Evolutionary conservation across 2,797 vertebrate species (phyloP), one percentile per base, ranked within the genome.

Genomic region (Pteropus rufus): DNA sequence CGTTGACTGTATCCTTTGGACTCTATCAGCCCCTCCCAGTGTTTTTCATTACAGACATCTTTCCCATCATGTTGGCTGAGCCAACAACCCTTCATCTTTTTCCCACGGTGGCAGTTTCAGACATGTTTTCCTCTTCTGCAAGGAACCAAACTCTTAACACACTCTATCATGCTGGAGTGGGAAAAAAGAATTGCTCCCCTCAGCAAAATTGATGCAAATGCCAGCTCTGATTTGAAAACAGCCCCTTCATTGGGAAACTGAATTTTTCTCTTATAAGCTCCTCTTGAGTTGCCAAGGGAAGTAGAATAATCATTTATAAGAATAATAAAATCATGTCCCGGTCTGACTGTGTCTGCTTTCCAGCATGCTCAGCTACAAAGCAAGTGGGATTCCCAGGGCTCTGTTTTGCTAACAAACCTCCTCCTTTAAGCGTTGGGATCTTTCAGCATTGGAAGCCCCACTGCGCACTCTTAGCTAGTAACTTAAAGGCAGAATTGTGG

Each of bases 231-330:
- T 95, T 97, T 96, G 75, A 84, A 97, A 97, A 96, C 91, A 95
- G 49, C 29, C 95, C 83, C 2, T 7, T 97, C 97, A 93, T 31
- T 39, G 93, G 86, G 72, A 97, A 85, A 84, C 76, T 10, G 31
- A 62, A 67, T 90, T 94, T 94, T 91, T 98, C 56, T 64, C 85
- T 93, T 85, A 84, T 58, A 89, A 93, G 89, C 79, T 80, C 21
- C 92, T 88, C 87, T 73, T 69, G 67, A 96, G 75, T 65, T 88
- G 89, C 94, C 87, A 93, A 93, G 70, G 86, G 92, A 96, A 93
- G 89, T 69, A 82, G 80, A 97, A 88, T 88, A 89, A 94, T 96
- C 94, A 96, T 96, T 97, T 96, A 76, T 94, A 96, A 94, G 95
- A 94, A 82, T 92, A 97, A 96, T 94, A 96, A 95, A 96, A 97